phyloP scores from a whole-genome alignment of 37 sponge, comb jelly and placozoan species.

The Dysidea cf. avara region DNA sequence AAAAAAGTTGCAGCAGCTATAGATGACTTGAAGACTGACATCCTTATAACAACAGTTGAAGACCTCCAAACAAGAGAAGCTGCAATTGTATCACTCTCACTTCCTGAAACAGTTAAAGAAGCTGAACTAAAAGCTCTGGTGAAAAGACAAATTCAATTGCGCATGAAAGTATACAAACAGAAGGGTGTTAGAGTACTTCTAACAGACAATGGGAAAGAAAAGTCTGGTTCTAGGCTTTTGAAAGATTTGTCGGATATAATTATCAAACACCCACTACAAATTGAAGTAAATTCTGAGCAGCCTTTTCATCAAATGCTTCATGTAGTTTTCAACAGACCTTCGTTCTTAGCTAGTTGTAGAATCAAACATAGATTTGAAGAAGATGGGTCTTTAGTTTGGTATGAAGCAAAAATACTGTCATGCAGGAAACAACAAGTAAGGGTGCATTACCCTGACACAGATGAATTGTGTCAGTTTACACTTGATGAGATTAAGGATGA shows the following conservation, averaged over 20 bases:
- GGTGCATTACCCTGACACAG: slow-evolving; percentile 15
- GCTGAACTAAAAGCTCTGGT: slow-evolving; percentile 15
- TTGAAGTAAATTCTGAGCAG: too few relatives aligned
- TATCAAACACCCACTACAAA: too few relatives aligned
- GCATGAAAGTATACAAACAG: slow-evolving; percentile 2
- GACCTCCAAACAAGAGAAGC: background rate
- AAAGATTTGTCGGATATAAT: too few relatives aligned
- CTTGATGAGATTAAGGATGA: slow-evolving; percentile 17
- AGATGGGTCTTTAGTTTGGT: slow-evolving; percentile 18
- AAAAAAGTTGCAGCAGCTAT: background rate
- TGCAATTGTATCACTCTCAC: slow-evolving; percentile 10
- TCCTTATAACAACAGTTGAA: slow-evolving; percentile 10
- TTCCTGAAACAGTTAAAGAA: slow-evolving; percentile 6
- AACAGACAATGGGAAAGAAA: too few relatives aligned
- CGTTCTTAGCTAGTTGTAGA: background rate
- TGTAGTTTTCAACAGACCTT: slow-evolving; percentile 11
- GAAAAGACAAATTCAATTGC: slow-evolving; percentile 14
- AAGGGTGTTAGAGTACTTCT: background rate
- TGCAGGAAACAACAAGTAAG: background rate
- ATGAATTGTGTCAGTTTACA: slow-evolving; percentile 3
- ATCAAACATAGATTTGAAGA: slow-evolving; percentile 14
- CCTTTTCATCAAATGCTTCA: too few relatives aligned
- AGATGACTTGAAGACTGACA: slow-evolving; percentile 9
- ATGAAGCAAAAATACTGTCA: slow-evolving; percentile 1
- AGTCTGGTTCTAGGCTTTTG: too few relatives aligned